Percentiles rank a stretch among this genome's conserved stretches.
phyloP scores from a whole-genome alignment of 2,888 invertebrate species.

The Lysandra bellargus region DNA sequence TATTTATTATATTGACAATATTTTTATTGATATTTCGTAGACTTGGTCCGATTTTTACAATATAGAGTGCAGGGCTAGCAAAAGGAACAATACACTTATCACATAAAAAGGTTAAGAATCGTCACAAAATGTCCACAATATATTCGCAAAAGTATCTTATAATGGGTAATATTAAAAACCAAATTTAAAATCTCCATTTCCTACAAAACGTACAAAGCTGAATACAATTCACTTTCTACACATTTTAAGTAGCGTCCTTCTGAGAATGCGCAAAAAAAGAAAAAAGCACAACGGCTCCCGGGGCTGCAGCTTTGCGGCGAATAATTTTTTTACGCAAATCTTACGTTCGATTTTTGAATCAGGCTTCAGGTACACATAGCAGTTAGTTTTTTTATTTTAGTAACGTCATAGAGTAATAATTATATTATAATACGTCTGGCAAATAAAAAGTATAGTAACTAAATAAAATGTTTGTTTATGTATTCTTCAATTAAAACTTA shows the following conservation, averaged over 20 bases:
- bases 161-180: slow-evolving; percentile 12
- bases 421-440: too few relatives aligned
- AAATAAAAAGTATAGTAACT: background rate
- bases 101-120: background rate
- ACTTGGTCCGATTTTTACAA: background rate
- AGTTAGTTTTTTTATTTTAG: too few relatives aligned
- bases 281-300: slow-evolving; percentile 52
- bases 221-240: slow-evolving; percentile 50
- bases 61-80: background rate
- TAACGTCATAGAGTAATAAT: too few relatives aligned
- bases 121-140: background rate
- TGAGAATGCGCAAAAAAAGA: slow-evolving; percentile 50
- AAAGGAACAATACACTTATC: background rate
- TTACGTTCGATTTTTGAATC: background rate
- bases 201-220: background rate
- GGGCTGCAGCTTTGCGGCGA: slow-evolving; percentile 39
- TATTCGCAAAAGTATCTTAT: background rate
- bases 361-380: background rate
- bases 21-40: background rate
- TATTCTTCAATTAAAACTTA: background rate
- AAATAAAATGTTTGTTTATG: background rate
- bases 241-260: slow-evolving; percentile 68
- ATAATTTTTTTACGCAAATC: slow-evolving; percentile 22
- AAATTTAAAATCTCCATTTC: slow-evolving; percentile 21
- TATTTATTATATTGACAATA: too few relatives aligned